Evolutionary conservation across 2,113 vertebrate genomes (phyloP).

Genomic region (Arenaria interpres): DNA sequence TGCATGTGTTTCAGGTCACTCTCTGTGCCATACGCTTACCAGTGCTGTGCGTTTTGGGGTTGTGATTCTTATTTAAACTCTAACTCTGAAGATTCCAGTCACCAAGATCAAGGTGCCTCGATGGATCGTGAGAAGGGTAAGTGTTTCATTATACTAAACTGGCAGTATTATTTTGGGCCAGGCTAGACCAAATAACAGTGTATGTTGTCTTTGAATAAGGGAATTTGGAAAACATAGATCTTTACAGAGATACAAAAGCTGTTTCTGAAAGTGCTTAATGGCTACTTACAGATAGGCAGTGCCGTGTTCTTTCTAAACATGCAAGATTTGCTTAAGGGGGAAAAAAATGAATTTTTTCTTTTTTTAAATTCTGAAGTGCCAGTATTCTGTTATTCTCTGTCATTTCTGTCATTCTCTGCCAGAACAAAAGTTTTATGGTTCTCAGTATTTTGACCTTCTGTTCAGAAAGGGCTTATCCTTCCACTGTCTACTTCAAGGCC

Average conservation of each 20-base stretch:
- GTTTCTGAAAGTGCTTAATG: not conserved
- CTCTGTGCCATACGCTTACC: conserved; percentile 95
- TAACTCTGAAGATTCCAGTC: conserved; percentile 75
- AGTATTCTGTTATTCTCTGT: not conserved
- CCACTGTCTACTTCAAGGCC: not conserved
- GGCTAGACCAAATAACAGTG: not conserved
- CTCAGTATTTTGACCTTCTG: not conserved
- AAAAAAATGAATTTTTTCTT: not conserved
- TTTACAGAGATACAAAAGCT: not conserved
- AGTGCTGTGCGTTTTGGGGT: conserved; percentile 94
- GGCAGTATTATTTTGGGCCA: not conserved
- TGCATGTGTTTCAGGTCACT: conserved; percentile 81
- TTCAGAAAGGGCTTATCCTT: not conserved
- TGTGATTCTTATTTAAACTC: conserved; percentile 82
- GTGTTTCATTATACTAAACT: not conserved
- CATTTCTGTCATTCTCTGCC: not conserved
- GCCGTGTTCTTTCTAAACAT: not conserved
- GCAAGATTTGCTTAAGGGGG: not conserved
- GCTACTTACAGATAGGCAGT: not conserved
- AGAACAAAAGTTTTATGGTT: not conserved
- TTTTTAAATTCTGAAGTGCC: not conserved
- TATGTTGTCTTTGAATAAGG: not conserved
- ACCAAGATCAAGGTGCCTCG: conserved; percentile 73
- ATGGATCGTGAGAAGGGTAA: conserved; percentile 70
- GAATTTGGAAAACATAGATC: not conserved